Evolutionary conservation across 2,888 invertebrate genomes (phyloP), one percentile per base, ranked within the genome.

Genomic region (Polydrusus tereticollis): DNA sequence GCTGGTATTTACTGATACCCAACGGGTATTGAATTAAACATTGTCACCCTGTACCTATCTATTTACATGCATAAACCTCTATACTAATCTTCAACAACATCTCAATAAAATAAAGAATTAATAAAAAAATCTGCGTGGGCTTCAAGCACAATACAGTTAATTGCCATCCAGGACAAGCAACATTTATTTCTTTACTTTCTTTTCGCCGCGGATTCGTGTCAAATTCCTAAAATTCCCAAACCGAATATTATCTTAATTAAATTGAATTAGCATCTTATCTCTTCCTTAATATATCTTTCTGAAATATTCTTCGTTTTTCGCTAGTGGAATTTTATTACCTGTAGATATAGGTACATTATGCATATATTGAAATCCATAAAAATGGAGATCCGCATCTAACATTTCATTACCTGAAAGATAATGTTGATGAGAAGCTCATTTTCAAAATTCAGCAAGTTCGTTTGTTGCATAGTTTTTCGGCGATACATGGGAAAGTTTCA

Each of bases 131-230:
- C 14, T 26, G 52, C 18, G 52, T 55, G 52, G 52, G 52, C 52
- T 55, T 55, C 29, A 55, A 55, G 52, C 52, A 55, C 52, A 55
- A 55, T 55, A 55, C 52, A 55, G 16, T 29, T 55, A 26, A 55
- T 55, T 55, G 29, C 52, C 14, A 45, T 60, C 60, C 43, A 41
- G 43, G 43, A 60, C 45, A 45, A 43, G 12, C 21, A 38, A 43
- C 41, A 55, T 55, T 55, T 60, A 41, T 45, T 43, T 60, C 41
- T 12, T 41, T 43, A 60, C 74, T 74, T 71, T 62, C 43, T 58
- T 65, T 74, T 71, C 69, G 69, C 52, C 16, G 65, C 60, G 71
- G 63, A 74, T 71, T 72, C 69, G 74, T 74, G 74, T 74, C 74
- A 72, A 68, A 74, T 74, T 74, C 74, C 67, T 60, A 63, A 66